A percentile compares a stretch with the other conserved stretches of the same genome.
Evolutionary conservation across 2,113 vertebrate species (phyloP).

Genomic region (Struthio camelus): DNA sequence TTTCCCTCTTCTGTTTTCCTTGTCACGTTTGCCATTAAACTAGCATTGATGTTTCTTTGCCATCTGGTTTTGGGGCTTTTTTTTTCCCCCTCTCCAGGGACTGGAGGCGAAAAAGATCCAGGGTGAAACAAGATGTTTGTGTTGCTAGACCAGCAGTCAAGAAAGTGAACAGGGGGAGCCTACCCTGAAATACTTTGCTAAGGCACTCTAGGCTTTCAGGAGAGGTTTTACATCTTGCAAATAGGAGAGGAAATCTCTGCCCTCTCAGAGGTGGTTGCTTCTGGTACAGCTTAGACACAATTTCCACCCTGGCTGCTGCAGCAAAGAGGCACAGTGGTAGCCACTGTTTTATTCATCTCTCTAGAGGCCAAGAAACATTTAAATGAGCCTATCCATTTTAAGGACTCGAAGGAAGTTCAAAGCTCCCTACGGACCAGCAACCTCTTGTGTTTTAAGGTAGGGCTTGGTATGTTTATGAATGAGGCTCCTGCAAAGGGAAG

Average conservation of each 20-base stretch:
- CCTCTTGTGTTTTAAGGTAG: not conserved
- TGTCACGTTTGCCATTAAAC: conserved; percentile 26
- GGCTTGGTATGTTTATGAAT: not conserved
- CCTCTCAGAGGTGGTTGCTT: not conserved
- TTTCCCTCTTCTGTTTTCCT: conserved; percentile 28
- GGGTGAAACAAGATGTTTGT: not conserved
- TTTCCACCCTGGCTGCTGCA: not conserved
- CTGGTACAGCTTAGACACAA: not conserved
- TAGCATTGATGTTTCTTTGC: conserved; percentile 22
- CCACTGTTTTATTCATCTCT: not conserved
- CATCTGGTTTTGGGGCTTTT: not conserved
- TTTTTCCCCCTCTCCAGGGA: not conserved
- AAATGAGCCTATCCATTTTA: not conserved
- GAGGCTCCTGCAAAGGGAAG: not conserved
- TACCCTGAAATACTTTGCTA: not conserved
- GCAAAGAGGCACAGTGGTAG: not conserved
- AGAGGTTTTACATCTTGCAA: not conserved
- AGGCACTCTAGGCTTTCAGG: not conserved
- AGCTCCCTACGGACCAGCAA: not conserved
- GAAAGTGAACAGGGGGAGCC: not conserved
- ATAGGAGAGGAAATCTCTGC: not conserved
- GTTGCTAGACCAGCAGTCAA: not conserved
- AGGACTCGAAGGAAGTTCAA: not conserved
- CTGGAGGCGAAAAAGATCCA: not conserved
- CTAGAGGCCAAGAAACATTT: not conserved